Percentiles rank a stretch among this genome's conserved stretches.
Evolutionary conservation across 1,140 invertebrate species (phyloP).

Genomic region (Ceratina australensis): DNA sequence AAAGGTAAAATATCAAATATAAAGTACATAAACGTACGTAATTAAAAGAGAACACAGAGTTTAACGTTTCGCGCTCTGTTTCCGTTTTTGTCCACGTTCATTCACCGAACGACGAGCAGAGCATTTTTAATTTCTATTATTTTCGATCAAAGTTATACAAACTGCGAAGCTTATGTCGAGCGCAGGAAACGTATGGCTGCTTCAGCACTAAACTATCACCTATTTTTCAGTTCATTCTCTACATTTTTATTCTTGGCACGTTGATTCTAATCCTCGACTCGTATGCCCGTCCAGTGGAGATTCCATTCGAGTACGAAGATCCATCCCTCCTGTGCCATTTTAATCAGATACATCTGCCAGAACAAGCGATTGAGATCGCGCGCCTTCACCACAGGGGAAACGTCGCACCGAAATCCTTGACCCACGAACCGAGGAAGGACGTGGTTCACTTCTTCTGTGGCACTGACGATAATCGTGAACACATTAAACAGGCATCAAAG

Average conservation of each 20-base stretch:
- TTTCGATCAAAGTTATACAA: not conserved
- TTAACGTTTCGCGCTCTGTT: constrained; percentile 7
- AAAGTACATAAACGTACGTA: not conserved
- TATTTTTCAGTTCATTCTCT: constrained; percentile 56
- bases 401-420: not conserved
- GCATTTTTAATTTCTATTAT: not conserved
- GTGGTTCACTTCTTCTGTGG: constrained; percentile 47
- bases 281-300: not conserved
- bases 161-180: not conserved
- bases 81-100: constrained; percentile 61
- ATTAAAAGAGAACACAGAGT: not conserved
- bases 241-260: constrained; percentile 50
- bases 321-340: constrained; percentile 15
- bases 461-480: not conserved
- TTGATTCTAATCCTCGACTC: constrained; percentile 53
- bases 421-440: constrained; percentile 6
- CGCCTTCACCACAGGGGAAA: not conserved
- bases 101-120: not conserved
- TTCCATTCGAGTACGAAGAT: not conserved
- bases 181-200: not conserved
- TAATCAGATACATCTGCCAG: constrained; percentile 55
- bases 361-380: constrained; percentile 27
- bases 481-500: not conserved
- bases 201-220: not conserved
- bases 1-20: constrained; percentile 16